Conservation (phyloP, 2,113 vertebrate genomes). For the Pseudonaja textilis region DNA sequence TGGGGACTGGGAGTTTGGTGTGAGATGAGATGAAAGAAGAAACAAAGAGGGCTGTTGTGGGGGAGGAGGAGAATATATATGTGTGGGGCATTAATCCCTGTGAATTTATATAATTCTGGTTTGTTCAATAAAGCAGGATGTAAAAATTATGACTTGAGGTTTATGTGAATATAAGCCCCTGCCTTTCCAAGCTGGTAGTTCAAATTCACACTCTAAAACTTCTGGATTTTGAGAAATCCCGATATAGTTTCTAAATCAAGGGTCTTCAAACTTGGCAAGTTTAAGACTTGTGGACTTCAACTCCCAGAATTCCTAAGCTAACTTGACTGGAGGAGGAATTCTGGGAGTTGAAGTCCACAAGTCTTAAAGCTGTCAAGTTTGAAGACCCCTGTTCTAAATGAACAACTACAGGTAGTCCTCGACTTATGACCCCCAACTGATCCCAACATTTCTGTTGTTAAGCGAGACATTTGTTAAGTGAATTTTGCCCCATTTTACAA, state of each 20-base stretch:
- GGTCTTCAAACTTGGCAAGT: no score
- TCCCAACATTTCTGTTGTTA: background rate
- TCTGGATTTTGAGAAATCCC: background rate
- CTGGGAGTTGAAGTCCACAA: no score
- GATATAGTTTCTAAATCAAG: background rate
- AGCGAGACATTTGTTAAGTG: background rate
- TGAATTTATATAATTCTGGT: background rate
- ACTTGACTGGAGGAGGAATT: no score
- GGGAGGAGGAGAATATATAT: background rate
- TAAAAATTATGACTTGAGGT: background rate
- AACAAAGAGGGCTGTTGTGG: background rate
- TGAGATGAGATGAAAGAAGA: background rate
- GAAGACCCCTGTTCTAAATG: background rate
- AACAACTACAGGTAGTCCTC: background rate
- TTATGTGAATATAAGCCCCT: background rate
- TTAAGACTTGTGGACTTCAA: no score
- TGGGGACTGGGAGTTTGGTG: background rate
- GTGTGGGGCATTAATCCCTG: background rate
- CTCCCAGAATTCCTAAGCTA: no score
- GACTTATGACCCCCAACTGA: background rate
- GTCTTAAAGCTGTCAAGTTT: no score
- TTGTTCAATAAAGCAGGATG: background rate
- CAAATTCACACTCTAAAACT: background rate
- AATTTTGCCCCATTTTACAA: background rate
- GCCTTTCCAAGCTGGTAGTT: background rate